Percentiles rank a stretch among this genome's conserved stretches.
Evolutionary conservation across 1,140 invertebrate species (phyloP).

Genomic region (Phymorhynchus buccinoides): DNA sequence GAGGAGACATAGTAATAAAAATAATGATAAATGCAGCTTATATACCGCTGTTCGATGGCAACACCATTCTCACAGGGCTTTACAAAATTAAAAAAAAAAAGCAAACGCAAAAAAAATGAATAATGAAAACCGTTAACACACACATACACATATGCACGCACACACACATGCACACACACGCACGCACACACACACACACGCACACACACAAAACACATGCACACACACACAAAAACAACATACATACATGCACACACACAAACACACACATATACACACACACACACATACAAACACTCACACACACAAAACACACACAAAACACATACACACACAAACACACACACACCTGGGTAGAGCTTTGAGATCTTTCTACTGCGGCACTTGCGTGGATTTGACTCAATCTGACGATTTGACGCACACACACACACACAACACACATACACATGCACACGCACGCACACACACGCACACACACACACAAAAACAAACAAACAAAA

Average conservation of each 20-base stretch:
- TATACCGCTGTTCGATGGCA: too few species aligned
- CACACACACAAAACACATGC: not conserved
- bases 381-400: conserved; percentile 67
- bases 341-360: conserved; percentile 53
- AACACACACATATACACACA: not conserved
- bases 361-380: conserved; percentile 70
- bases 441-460: not conserved
- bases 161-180: not conserved
- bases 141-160: not conserved
- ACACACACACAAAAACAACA: not conserved
- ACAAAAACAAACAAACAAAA: not conserved
- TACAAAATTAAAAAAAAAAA: too few species aligned
- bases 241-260: not conserved
- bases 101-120: too few species aligned
- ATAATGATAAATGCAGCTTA: too few species aligned
- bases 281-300: not conserved
- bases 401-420: too few species aligned
- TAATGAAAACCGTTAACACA: too few species aligned
- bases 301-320: not conserved
- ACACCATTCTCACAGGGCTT: too few species aligned
- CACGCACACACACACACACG: not conserved
- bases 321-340: not conserved
- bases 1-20: too few species aligned
- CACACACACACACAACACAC: not conserved
- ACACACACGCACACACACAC: not conserved